A percentile compares a stretch with the other conserved stretches of the same genome.
Evolutionary conservation across 1,140 invertebrate genomes (phyloP).

Genomic region (Diachasma alloeum): DNA sequence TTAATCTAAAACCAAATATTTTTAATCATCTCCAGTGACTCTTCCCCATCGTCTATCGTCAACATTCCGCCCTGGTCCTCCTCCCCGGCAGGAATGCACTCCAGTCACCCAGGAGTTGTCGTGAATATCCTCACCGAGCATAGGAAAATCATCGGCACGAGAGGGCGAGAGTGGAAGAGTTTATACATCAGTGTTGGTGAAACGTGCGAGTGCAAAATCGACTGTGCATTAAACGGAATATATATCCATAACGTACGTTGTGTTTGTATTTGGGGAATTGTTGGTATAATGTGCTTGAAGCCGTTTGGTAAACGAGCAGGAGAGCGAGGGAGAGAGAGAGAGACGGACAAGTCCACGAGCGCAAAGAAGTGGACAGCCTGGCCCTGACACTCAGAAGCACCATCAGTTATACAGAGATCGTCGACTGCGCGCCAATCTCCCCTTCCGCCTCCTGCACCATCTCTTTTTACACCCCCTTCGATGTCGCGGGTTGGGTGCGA

Average conservation of each 20-base stretch:
- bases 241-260: neutral
- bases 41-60: no score
- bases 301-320: neutral
- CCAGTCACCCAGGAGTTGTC: neutral
- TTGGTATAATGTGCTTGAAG: conserved; percentile 17
- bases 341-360: conserved; percentile 22
- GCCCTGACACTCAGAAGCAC: conserved; percentile 60
- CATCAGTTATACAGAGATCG: conserved; percentile 58
- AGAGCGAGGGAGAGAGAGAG: conserved; percentile 15
- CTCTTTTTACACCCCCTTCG: neutral
- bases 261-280: neutral
- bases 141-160: neutral
- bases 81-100: neutral
- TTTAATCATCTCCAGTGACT: no score
- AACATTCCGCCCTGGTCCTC: neutral
- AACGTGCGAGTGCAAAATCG: conserved; percentile 16
- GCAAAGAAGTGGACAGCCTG: conserved; percentile 61
- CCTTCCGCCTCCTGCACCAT: neutral
- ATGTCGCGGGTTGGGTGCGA: neutral
- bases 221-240: conserved; percentile 4
- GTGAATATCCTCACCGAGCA: neutral
- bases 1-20: no score
- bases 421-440: conserved; percentile 33
- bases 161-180: neutral
- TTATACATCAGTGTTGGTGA: neutral